phyloP scores from a whole-genome alignment of 2,113 vertebrate genomes.

The Barnardius zonarius region DNA sequence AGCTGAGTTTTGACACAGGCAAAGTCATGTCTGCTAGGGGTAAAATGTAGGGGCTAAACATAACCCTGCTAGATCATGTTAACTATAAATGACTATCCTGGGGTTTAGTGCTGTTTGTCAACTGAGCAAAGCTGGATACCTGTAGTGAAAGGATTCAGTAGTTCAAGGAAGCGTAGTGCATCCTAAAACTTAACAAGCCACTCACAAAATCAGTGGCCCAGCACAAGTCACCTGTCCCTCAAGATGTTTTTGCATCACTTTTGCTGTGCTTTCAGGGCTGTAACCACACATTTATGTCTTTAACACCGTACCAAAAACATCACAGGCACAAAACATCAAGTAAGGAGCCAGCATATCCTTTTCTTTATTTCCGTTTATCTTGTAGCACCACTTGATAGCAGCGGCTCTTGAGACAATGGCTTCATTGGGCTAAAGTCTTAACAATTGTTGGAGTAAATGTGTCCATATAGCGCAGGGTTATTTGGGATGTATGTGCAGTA shows the following conservation, averaged over 20 bases:
- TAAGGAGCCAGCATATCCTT: neutral
- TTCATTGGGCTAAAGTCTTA: constrained; percentile 32
- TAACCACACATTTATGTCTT: constrained; percentile 36
- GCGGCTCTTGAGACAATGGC: constrained; percentile 44
- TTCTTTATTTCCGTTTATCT: neutral
- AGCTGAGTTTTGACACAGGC: constrained; percentile 52
- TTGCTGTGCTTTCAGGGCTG: constrained; percentile 42
- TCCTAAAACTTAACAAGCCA: neutral
- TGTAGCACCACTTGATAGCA: constrained; percentile 26
- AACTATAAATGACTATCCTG: constrained; percentile 6
- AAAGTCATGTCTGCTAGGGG: constrained; percentile 42
- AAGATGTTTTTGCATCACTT: constrained; percentile 28
- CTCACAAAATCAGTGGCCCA: neutral
- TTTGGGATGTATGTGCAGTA: neutral
- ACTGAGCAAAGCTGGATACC: constrained; percentile 43
- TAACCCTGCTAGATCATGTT: constrained; percentile 44
- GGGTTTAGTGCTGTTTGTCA: constrained; percentile 56
- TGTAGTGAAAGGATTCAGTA: constrained; percentile 42
- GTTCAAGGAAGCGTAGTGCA: neutral
- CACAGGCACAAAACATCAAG: neutral
- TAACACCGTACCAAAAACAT: neutral
- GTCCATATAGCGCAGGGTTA: constrained; percentile 14
- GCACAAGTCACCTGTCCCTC: constrained; percentile 7
- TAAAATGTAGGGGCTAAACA: constrained; percentile 21
- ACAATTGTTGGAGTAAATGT: constrained; percentile 38